Evolutionary conservation across 1,140 invertebrate genomes (phyloP).

Genomic region (Sogatella furcifera): DNA sequence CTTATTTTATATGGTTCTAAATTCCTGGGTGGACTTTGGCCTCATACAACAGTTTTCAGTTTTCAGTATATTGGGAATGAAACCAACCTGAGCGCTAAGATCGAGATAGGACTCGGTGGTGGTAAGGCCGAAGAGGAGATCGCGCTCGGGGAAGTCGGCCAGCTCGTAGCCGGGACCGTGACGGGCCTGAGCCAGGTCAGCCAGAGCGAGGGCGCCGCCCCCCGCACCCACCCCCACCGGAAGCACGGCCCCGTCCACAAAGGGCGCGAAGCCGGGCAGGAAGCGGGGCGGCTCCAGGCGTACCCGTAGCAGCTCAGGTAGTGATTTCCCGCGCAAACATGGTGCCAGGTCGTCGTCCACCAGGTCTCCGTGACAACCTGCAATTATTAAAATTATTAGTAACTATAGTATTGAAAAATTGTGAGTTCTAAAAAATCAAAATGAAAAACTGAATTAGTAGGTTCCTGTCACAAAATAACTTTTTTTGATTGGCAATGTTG

Average conservation of each 20-base stretch:
- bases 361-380: constrained; percentile 60
- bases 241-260: constrained; percentile 73
- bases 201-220: constrained; percentile 4
- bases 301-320: constrained; percentile 58
- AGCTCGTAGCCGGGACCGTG: constrained; percentile 52
- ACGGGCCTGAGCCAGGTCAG: constrained; percentile 9
- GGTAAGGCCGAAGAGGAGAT: constrained; percentile 65
- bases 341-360: constrained; percentile 69
- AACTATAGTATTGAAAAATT: no score
- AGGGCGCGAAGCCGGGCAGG: constrained; percentile 78
- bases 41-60: no score
- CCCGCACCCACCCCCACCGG: background rate
- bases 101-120: constrained; percentile 63
- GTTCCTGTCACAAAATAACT: no score
- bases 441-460: no score
- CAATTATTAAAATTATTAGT: no score
- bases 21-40: no score
- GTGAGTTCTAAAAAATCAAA: no score
- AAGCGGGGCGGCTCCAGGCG: constrained; percentile 67
- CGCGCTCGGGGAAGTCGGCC: constrained; percentile 70
- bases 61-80: no score
- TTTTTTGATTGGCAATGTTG: no score
- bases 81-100: constrained; percentile 42
- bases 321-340: constrained; percentile 62
- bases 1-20: no score